phyloP scores from a whole-genome alignment of 2,113 vertebrate genomes.

The Puntigrus tetrazona region DNA sequence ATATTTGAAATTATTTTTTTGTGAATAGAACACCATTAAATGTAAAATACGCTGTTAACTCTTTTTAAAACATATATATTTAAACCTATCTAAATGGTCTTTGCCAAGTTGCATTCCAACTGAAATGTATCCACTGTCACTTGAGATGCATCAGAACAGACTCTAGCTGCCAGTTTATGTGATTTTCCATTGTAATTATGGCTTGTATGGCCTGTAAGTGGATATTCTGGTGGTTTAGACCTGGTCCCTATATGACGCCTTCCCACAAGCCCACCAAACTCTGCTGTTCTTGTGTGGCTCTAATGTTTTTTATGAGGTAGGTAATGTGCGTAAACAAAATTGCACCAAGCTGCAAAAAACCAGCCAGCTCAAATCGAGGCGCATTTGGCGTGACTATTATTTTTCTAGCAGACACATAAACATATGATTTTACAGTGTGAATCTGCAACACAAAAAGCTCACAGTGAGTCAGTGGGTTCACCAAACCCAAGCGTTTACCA shows the following conservation, averaged over 20 bases:
- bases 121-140: slow-evolving; percentile 45
- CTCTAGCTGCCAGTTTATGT: slow-evolving; percentile 47
- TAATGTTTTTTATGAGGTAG: slow-evolving; percentile 25
- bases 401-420: slow-evolving; percentile 20
- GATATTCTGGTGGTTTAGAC: slow-evolving; percentile 49
- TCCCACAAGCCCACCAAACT: slow-evolving; percentile 50
- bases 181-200: slow-evolving; percentile 61
- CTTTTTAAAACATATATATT: neutral
- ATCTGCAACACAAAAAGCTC: slow-evolving; percentile 11
- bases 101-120: neutral
- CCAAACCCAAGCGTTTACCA: slow-evolving; percentile 35
- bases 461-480: neutral
- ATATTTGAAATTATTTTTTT: neutral
- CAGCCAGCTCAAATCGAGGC: neutral
- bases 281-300: slow-evolving; percentile 24
- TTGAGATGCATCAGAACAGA: slow-evolving; percentile 48
- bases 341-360: slow-evolving; percentile 14
- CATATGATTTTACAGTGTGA: slow-evolving; percentile 15
- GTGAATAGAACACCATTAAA: neutral
- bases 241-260: slow-evolving; percentile 53
- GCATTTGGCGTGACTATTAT: neutral
- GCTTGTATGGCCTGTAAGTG: slow-evolving; percentile 61
- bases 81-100: neutral
- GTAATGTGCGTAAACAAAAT: slow-evolving; percentile 43
- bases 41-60: neutral